Evolutionary conservation across 53 echinoderm and acorn worm species (phyloP), one percentile per base, ranked within the genome.

Genomic region (Zoroaster sp.): DNA sequence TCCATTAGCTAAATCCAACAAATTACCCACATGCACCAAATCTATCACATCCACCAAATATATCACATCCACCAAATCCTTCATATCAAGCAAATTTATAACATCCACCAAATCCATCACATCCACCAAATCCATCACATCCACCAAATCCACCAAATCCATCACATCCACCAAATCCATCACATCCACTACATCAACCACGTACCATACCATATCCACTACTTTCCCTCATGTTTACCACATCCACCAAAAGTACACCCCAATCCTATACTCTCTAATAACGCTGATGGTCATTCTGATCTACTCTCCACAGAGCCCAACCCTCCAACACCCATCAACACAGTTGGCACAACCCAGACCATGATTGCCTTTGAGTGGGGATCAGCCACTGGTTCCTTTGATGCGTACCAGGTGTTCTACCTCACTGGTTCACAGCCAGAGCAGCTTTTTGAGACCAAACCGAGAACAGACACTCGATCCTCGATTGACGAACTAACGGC

Each of bases 301-400:
- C 21, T 75, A 40, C 15, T 65, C 20, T 31, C 65, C 17, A 5
- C 77, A 94, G 94, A 36, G 37, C 94, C 94, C 13, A 78, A 75
- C 21, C 59, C 70, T 6, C 94, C 94, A 68, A 78, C 90, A 10
- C 0, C 46, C 18, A 80, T 90, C 43, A 51, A 71, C 31, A 45
- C 78, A 15, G 54, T 81, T 4, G 65, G 55, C 37, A 82, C 76
- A 18, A 94, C 92, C 20, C 90, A 94, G 83, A 94, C 92, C 14
- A 35, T 68, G 30, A 89, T 94, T 66, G 51, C 92, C 17, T 80
- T 92, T 38, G 49, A 73, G 40, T 94, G 94, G 94, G 87, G 82
- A 5, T 75, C 91, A 1, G 87, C 94, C 8, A 34, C 52, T 14
- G 92, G 94, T 1, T 72, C 80, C 90, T 92, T 92, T 87, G 92